Base-by-base conservation (phyloP, 53 echinoderm and acorn worm genomes). In the Luidia sarsii region DNA sequence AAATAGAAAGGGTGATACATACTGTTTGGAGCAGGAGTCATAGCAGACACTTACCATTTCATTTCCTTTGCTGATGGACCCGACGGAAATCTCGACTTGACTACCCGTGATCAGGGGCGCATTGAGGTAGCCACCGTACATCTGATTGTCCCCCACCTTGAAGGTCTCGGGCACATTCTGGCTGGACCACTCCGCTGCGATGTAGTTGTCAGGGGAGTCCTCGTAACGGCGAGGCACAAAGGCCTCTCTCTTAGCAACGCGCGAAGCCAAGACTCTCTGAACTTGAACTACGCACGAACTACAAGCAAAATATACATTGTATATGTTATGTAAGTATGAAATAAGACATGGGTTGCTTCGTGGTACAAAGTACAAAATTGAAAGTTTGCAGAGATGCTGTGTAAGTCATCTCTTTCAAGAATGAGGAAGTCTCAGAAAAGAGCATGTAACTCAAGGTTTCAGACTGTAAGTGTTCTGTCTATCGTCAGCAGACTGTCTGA, bases 151-250 rank as follows among this genome's bases (percentile, higher is more conserved):
- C 0, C 94, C 94, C 2, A 94, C 86, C 0, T 67, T 71, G 41
- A 94, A 94, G 0, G 18, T 49, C 3, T 70, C 69, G 0, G 79
- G 70, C 8, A 85, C 67, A 62, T 82, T 33, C 10, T 65, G 54
- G 28, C 69, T 66, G 8, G 65, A 63, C 37, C 88, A 79, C 67
- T 94, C 94, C 0, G 94, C 94, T 16, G 94, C 91, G 19, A 94
- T 68, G 70, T 91, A 94, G 48, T 91, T 49, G 10, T 71, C 39
- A 1, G 73, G 81, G 0, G 89, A 83, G 6, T 68, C 64, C 13
- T 48, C 68, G 36, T 64, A 89, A 35, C 34, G 71, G 1, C 25
- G 16, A n/a, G 65, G 31, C 10, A 34, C 37, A 2, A 57, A 28
- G 19, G 34, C 28, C 4, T 70, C 89, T 18, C 67, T 57, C 23